phyloP scores from a whole-genome alignment of 2,113 vertebrate species.

The Harpagus bidentatus region DNA sequence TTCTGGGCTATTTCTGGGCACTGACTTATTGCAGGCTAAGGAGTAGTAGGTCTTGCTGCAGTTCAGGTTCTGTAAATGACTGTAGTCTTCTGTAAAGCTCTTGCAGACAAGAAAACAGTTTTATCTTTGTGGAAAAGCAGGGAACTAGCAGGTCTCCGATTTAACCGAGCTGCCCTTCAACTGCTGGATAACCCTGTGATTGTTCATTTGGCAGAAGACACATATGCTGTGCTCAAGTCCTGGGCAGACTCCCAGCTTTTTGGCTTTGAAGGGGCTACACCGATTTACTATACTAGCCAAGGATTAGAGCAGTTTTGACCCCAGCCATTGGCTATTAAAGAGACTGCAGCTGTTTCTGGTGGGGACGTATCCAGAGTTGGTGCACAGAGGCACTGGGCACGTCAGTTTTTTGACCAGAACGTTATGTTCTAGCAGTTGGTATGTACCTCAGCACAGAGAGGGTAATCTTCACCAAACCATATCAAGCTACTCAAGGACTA shows the following conservation, averaged over 20 bases:
- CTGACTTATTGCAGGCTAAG: neutral
- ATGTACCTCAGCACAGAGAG: neutral
- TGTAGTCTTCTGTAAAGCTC: neutral
- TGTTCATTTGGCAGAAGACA: neutral
- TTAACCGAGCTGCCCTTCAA: neutral
- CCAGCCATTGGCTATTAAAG: neutral
- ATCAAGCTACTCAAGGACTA: neutral
- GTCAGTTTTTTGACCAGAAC: neutral
- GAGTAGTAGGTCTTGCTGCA: neutral
- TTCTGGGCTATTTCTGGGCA: neutral
- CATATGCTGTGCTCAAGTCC: accelerated
- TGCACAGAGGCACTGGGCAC: neutral
- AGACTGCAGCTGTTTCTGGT: neutral
- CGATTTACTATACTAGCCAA: neutral
- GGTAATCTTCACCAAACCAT: neutral
- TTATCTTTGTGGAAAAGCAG: neutral
- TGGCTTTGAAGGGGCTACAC: neutral
- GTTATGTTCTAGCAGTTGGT: neutral
- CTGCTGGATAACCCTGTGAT: accelerated
- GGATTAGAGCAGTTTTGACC: neutral
- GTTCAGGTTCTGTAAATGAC: neutral
- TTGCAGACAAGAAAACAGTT: neutral
- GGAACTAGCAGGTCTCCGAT: neutral
- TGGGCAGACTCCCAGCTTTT: neutral
- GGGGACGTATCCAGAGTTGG: neutral